These are phyloP conservation scores for Vanessa tameamea DNA, from an alignment of 1,140 invertebrate species.

Conservation along the genomic window DNA sequence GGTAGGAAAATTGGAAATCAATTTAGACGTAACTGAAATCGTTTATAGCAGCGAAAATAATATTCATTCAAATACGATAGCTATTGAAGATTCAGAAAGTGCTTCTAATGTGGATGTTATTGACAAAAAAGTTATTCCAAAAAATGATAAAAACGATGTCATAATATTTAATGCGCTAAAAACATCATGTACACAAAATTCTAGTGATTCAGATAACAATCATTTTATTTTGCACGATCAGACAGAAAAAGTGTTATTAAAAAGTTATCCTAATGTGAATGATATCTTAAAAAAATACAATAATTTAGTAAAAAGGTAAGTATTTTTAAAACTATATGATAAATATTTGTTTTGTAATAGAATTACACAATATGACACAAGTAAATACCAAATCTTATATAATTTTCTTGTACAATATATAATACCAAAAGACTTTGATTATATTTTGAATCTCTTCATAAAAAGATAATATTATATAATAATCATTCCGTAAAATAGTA, in stretches of 20 bases:
- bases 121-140: background rate
- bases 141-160: background rate
- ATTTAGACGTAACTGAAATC: conserved; percentile 59
- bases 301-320: conserved; percentile 42
- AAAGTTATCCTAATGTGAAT: conserved; percentile 18
- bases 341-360: no score
- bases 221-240: conserved; percentile 5
- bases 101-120: background rate
- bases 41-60: conserved; percentile 27
- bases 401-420: no score
- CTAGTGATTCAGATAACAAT: background rate
- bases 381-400: no score
- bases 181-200: background rate
- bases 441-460: no score
- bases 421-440: no score
- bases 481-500: no score
- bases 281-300: conserved; percentile 55
- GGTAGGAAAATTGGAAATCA: conserved; percentile 57
- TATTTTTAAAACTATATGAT: background rate
- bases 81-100: background rate
- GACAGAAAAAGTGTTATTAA: background rate
- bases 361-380: no score
- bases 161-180: background rate
- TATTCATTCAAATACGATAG: background rate
- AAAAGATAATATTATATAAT: no score